These are phyloP conservation scores for Hirundo rustica DNA, from an alignment of 2,797 vertebrate species.

Conservation along the genomic window DNA sequence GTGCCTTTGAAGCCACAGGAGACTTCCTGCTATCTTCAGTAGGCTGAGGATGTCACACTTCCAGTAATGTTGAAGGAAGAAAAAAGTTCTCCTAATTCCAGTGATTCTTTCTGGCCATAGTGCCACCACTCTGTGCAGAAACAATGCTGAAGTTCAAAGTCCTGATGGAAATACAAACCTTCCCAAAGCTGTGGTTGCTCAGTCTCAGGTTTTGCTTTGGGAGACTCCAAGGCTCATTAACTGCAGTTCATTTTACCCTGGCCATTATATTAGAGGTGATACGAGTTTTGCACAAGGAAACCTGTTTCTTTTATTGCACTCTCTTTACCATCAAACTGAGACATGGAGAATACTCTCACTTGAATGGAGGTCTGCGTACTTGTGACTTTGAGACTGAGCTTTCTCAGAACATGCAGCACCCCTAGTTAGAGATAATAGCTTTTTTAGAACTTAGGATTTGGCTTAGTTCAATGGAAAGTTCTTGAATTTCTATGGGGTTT, in stretches of 20 bases:
- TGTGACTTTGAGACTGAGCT: background rate
- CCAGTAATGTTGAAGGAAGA: background rate
- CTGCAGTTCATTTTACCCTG: background rate
- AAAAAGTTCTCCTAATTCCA: background rate
- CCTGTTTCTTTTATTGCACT: background rate
- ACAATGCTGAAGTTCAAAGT: background rate
- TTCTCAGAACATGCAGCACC: background rate
- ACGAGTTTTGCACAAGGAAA: background rate
- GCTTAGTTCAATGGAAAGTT: constrained; percentile 14
- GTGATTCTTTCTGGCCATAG: background rate
- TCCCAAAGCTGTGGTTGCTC: background rate
- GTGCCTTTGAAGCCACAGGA: background rate
- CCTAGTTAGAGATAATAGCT: background rate
- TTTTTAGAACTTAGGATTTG: constrained; percentile 18
- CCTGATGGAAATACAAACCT: background rate
- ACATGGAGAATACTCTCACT: background rate
- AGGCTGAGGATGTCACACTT: background rate
- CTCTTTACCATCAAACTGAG: background rate
- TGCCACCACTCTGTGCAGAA: background rate
- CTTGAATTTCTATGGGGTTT: background rate
- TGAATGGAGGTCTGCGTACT: constrained; percentile 17
- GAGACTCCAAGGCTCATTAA: background rate
- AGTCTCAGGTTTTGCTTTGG: background rate
- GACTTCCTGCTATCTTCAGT: background rate
- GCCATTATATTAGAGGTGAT: background rate